Conservation (phyloP, 1,140 invertebrate genomes). For the Scaptomyza montana region DNA sequence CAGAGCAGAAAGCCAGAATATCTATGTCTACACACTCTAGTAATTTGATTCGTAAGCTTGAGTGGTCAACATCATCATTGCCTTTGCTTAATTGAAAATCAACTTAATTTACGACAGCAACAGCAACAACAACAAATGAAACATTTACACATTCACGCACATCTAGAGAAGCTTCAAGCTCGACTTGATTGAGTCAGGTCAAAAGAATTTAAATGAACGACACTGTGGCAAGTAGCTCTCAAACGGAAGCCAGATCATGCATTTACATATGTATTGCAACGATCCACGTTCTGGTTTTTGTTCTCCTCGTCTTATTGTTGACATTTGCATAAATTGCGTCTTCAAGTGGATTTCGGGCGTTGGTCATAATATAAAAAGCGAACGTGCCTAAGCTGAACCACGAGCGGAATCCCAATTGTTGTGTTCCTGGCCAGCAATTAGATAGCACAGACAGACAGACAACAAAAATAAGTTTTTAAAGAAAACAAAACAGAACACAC, state of each 20-base stretch:
- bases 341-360: constrained; percentile 42
- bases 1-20: background rate
- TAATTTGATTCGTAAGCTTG: constrained; percentile 22
- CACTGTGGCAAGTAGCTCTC: constrained; percentile 15
- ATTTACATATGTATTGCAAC: constrained; percentile 37
- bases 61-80: constrained; percentile 45
- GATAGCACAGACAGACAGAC: background rate
- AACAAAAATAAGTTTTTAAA: no score
- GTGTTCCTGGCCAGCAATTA: constrained; percentile 34
- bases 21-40: background rate
- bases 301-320: constrained; percentile 8
- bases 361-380: constrained; percentile 12
- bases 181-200: constrained; percentile 82
- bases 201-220: constrained; percentile 76
- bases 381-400: constrained; percentile 29
- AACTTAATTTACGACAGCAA: constrained; percentile 58
- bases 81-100: constrained; percentile 59
- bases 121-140: background rate
- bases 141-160: constrained; percentile 21
- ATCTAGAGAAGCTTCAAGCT: constrained; percentile 59
- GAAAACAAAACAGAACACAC: no score
- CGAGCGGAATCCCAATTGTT: constrained; percentile 25
- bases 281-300: background rate
- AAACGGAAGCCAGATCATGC: constrained; percentile 70
- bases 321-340: constrained; percentile 76